Evolutionary conservation across 2,888 invertebrate genomes (phyloP), one percentile per base, ranked within the genome.

Genomic region (Macrophya alboannulata): DNA sequence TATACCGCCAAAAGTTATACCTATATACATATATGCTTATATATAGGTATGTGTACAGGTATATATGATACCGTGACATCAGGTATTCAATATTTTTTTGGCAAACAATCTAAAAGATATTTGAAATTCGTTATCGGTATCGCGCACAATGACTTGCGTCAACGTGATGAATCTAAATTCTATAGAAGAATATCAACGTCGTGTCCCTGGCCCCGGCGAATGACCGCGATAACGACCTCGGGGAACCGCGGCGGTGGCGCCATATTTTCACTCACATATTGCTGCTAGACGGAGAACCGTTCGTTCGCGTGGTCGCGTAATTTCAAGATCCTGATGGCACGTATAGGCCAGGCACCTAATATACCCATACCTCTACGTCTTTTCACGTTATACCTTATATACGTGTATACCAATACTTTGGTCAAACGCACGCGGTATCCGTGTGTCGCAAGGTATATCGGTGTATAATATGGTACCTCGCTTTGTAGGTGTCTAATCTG

Each of bases 151-250:
- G 55, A 55, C 55, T 55, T 55, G n/a, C n/a, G 55, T 17, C 55
- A 55, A 55, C 31, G 3, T 31, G 43, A 21, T 21, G 43, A 40
- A 45, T 45, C 21, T 74, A 10, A 74, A 74, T 74, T 74, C 12
- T 43, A 45, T 43, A 74, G 25, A 71, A 43, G 72, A 74, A 40
- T 74, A 74, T 45, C 45, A 21, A 21, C 15, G 84, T 62, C 71
- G 84, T 71, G 81, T 51, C 81, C 81, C 59, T 81, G 81, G 81
- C 81, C 81, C 62, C 81, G 81, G 81, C 62, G 59, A 51, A 81
- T 81, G 81, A 81, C 81, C 81, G 81, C 81, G 81, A 81, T 81
- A 62, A 81, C 81, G 81, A 81, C 81, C 81, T 81, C 81, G 81
- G 17, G 62, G 62, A 81, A 21, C 40, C 51, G 25, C 77, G 31